Base-by-base conservation (phyloP, 2,888 invertebrate genomes). In the Eristalinus aeneus region DNA sequence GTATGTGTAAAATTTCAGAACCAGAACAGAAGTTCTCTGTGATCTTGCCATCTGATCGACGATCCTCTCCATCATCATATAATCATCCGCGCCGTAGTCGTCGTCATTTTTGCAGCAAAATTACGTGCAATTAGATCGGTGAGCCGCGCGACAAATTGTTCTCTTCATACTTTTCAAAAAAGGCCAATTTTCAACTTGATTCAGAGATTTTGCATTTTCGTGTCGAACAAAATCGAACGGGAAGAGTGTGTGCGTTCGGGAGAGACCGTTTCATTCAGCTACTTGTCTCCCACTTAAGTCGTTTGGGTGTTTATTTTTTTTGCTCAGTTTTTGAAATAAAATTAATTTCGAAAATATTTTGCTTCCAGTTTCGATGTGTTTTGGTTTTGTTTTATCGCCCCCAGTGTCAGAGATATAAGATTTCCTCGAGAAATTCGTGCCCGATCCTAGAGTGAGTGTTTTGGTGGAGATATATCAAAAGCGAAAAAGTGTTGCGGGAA, bases 21-120 rank as follows among this genome's bases (percentile, higher is more conserved):
- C 61, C 9, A 32, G 32, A 80, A 72, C 9, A 32, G 32, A 80
- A 72, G 56, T 76, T 82, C 86, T 78, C 74, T 60, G 61, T 78
- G 82, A 78, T 86, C 86, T 78, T 74, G 86, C 86, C 86, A 82
- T 86, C 86, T 86, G 86, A 86, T 81, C 85, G 74, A 74, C 77
- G 77, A 86, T 82, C 86, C 82, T 86, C 86, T 86, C 86, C 86
- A 86, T 86, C 86, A 86, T 86, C 86, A 81, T 86, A 86, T 81
- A 86, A 82, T 86, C 86, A 86, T 82, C 81, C 86, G 71, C 81
- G 77, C 77, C 67, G 82, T 72, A 78, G 82, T 78, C 81, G 77
- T 86, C 82, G 86, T 86, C 86, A 86, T 86, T 86, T 86, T 86
- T 86, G 86, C 86, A 81, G 86, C 73, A 82, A 81, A 82, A 86